These are phyloP conservation scores for Thaleichthys pacificus DNA, from an alignment of 2,797 vertebrate species.

Conservation along the genomic window DNA sequence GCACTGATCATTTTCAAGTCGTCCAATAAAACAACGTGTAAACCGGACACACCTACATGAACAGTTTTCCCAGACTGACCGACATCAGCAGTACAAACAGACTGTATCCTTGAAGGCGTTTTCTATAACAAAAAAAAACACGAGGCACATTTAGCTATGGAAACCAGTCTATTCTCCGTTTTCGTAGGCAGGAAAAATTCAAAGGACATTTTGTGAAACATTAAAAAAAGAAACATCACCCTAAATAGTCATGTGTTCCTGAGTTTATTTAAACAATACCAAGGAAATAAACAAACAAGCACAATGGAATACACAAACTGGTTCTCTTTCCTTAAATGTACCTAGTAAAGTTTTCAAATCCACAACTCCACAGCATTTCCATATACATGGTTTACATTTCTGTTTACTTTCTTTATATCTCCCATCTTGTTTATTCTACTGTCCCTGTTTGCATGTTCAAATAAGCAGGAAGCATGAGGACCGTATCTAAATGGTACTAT, in stretches of 20 bases:
- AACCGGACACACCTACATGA: slow-evolving; percentile 69
- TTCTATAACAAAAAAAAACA: slow-evolving; percentile 53
- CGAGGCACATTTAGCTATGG: slow-evolving; percentile 37
- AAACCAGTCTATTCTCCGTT: slow-evolving; percentile 28
- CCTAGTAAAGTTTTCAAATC: neutral
- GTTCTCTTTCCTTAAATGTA: neutral
- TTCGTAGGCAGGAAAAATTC: slow-evolving; percentile 5
- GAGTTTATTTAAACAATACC: neutral
- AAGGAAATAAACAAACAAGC: neutral
- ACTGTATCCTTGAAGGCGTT: slow-evolving; percentile 59
- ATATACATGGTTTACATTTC: neutral
- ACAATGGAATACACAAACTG: neutral
- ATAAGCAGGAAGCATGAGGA: slow-evolving; percentile 14
- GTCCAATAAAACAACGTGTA: slow-evolving; percentile 38
- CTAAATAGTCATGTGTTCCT: neutral
- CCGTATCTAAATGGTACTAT: neutral
- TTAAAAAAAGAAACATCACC: neutral
- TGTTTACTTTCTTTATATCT: neutral
- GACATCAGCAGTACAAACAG: slow-evolving; percentile 70
- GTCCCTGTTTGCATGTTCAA: slow-evolving; percentile 19
- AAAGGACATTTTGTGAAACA: neutral
- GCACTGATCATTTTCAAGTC: slow-evolving; percentile 26
- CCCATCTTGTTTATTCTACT: slow-evolving; percentile 5
- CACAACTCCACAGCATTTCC: neutral
- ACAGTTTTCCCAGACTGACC: slow-evolving; percentile 72